These are phyloP conservation scores for Pocillopora damicornis DNA, from an alignment of 64 coral and sea anemone genomes.

Conservation along the genomic window DNA sequence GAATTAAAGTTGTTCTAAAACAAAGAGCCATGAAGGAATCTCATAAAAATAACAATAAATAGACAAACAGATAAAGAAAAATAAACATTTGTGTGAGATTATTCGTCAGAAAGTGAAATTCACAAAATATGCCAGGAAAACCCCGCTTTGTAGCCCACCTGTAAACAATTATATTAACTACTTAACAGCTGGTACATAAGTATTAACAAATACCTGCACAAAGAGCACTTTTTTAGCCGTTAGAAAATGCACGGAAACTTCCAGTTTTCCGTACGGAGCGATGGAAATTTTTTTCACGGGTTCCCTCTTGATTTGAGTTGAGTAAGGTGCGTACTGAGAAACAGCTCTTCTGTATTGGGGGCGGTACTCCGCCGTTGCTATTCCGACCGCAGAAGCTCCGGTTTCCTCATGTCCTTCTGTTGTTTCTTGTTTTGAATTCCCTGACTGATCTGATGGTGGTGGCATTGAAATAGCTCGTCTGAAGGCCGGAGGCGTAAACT, in stretches of 20 bases:
- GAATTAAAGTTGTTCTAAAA: no score
- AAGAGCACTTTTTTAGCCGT: conserved; percentile 69
- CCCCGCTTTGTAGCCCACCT: no score
- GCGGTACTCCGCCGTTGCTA: conserved; percentile 13
- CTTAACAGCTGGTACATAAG: not conserved
- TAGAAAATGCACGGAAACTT: conserved; percentile 68
- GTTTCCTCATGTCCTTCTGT: not conserved
- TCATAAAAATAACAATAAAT: no score
- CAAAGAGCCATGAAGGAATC: no score
- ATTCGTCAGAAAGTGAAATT: no score
- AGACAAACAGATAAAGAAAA: no score
- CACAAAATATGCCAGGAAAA: no score
- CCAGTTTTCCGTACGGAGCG: conserved; percentile 78
- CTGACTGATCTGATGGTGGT: not conserved
- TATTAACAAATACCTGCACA: conserved; percentile 57
- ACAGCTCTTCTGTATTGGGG: conserved; percentile 36
- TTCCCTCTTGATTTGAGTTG: conserved; percentile 17
- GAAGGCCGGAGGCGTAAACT: not conserved
- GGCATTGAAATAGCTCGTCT: conserved; percentile 28
- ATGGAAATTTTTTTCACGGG: conserved; percentile 47
- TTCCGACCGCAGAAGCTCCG: not conserved
- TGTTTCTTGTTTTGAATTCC: not conserved
- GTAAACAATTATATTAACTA: no score
- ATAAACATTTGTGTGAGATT: no score
- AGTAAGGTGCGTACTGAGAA: conserved; percentile 25